Evolutionary conservation across 2,797 vertebrate genomes (phyloP).

Genomic region (Myotis myotis): DNA sequence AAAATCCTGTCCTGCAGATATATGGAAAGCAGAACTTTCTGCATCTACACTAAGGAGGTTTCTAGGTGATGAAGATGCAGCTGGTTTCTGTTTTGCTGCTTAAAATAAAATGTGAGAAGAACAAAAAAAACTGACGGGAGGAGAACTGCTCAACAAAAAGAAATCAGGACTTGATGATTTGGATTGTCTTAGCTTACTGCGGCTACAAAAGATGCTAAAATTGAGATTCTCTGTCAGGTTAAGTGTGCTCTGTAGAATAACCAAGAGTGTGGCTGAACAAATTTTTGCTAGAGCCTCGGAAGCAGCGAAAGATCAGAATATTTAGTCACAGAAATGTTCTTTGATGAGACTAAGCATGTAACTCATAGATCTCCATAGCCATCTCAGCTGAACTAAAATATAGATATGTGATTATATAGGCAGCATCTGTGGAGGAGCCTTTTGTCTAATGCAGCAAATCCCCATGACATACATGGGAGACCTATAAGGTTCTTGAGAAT

Average conservation of each 20-base stretch:
- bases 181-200: not conserved
- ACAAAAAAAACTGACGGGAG: not conserved
- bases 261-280: not conserved
- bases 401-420: not conserved
- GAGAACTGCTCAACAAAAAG: not conserved
- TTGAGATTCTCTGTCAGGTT: not conserved
- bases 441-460: not conserved
- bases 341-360: not conserved
- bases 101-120: not conserved
- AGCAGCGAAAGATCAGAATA: not conserved
- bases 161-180: not conserved
- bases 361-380: not conserved
- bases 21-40: not conserved
- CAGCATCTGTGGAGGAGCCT: not conserved
- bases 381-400: not conserved
- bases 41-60: not conserved
- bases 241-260: not conserved
- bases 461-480: not conserved
- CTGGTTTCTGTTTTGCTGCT: not conserved
- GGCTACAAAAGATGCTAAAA: not conserved
- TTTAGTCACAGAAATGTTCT: not conserved
- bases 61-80: not conserved
- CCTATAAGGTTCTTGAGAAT: not conserved
- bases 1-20: not conserved
- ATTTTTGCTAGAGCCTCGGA: not conserved